Evolutionary conservation across 2,797 vertebrate species (phyloP).

Genomic region (Schizopygopsis pylzovi): DNA sequence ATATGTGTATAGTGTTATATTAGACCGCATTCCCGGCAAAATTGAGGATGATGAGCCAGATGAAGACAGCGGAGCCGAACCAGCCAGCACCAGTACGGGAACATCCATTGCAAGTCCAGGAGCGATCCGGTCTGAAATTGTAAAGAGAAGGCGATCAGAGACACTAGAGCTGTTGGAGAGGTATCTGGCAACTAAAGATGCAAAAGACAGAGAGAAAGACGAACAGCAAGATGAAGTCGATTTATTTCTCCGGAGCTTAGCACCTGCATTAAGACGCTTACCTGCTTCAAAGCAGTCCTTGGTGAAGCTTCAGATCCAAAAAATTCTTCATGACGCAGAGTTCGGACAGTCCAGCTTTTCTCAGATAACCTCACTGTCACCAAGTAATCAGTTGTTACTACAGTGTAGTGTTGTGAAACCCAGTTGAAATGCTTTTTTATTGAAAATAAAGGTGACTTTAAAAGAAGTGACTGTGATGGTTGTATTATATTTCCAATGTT

Average conservation of each 20-base stretch:
- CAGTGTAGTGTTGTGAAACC: conserved; percentile 49
- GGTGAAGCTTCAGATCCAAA: conserved; percentile 48
- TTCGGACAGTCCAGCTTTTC: conserved; percentile 40
- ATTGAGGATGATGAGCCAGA: conserved; percentile 44
- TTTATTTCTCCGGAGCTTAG: conserved; percentile 49
- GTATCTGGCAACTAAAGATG: conserved; percentile 33
- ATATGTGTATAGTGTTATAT: conserved; percentile 15
- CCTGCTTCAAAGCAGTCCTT: conserved; percentile 46
- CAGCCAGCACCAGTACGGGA: conserved; percentile 44
- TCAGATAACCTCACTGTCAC: conserved; percentile 35
- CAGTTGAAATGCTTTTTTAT: conserved; percentile 33
- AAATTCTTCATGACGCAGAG: conserved; percentile 42
- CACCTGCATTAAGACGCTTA: conserved; percentile 40
- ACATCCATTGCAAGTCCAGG: conserved; percentile 10
- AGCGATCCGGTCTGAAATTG: not conserved
- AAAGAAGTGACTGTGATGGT: not conserved
- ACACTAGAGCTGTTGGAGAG: conserved; percentile 39
- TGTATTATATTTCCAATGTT: not conserved
- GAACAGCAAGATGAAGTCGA: conserved; percentile 37
- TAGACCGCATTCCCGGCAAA: conserved; percentile 19
- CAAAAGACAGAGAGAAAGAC: conserved; percentile 27
- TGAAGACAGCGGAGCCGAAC: conserved; percentile 35
- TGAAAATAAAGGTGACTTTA: conserved; percentile 18
- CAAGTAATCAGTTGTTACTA: conserved; percentile 49
- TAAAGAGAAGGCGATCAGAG: conserved; percentile 22